Conservation (phyloP, 2,113 vertebrate genomes). For the Canis aureus region DNA sequence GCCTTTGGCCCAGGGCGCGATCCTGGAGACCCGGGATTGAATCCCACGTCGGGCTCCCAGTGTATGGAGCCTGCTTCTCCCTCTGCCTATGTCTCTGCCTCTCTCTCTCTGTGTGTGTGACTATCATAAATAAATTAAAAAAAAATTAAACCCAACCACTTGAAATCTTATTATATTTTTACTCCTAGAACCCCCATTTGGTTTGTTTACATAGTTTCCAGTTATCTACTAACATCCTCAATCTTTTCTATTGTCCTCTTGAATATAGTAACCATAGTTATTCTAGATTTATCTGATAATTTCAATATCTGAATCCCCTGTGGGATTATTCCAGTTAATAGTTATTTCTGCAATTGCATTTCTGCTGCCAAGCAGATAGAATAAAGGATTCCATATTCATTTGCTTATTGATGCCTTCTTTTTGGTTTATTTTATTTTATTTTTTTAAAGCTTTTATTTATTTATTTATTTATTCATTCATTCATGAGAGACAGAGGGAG, state of each 20-base stretch:
- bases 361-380: background rate
- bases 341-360: background rate
- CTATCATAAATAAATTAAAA: too few relatives aligned
- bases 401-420: background rate
- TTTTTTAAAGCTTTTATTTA: too few relatives aligned
- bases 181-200: background rate
- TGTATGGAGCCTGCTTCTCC: too few relatives aligned
- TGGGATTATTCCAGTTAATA: background rate
- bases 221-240: background rate
- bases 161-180: background rate
- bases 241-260: conserved; percentile 10
- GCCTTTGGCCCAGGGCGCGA: too few relatives aligned
- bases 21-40: too few relatives aligned
- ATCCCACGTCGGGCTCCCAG: too few relatives aligned
- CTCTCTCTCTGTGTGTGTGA: too few relatives aligned
- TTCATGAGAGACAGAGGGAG: too few relatives aligned
- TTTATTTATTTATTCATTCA: too few relatives aligned
- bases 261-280: background rate
- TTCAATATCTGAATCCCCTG: background rate
- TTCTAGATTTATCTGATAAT: conserved; percentile 10
- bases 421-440: too few relatives aligned
- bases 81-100: too few relatives aligned
- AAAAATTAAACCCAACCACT: background rate
- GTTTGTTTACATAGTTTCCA: conserved; percentile 7
- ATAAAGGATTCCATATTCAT: background rate